Evolutionary conservation across 2,888 invertebrate species (phyloP), one percentile per base, ranked within the genome.

Genomic region (Diarsia mendica): DNA sequence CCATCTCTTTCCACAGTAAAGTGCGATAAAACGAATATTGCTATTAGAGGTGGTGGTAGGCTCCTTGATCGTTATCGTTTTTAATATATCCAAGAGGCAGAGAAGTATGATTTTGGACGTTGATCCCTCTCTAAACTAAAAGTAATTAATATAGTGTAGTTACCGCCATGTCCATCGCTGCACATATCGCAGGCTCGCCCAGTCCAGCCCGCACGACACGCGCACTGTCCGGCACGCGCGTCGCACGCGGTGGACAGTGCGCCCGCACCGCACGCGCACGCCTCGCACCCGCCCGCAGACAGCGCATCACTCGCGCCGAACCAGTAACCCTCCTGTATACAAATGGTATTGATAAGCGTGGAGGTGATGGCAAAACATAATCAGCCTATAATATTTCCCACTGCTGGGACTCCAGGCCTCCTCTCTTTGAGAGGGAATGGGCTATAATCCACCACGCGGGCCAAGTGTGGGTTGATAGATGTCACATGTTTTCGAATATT

Each of bases 181-280:
- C 98, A 98, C 68, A 91, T 89, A 85, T 97, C 97, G 87, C 99
- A 99, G 60, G 97, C 97, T 79, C 97, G 97, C 1, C 98, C 98
- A 0, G 97, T 94, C 94, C 97, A 98, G 85, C 97, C 97, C 33
- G 97, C 97, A 64, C 97, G 97, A 91, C 99, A 99, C 44, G 97
- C 94, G 93, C 99, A 99, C 90, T 98, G 98, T 0, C 99, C 98
- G 18, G 97, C 97, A 75, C 97, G 95, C 81, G 97, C 96, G 90
- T 98, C 97, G 94, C 99, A 99, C 61, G 97, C 97, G 10, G 95
- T 96, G 1, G 97, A 97, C 86, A 97, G 95, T 65, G 99, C 98
- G 70, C 99, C 99, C 15, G 97, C 92, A 0, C 96, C 96, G 94
- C 99, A 99, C 76, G 97, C 97, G 93, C 99, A 99, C 23, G 97